Evolutionary conservation across 2,113 vertebrate genomes (phyloP), one percentile per base, ranked within the genome.

Genomic region (Phocoena sinus): DNA sequence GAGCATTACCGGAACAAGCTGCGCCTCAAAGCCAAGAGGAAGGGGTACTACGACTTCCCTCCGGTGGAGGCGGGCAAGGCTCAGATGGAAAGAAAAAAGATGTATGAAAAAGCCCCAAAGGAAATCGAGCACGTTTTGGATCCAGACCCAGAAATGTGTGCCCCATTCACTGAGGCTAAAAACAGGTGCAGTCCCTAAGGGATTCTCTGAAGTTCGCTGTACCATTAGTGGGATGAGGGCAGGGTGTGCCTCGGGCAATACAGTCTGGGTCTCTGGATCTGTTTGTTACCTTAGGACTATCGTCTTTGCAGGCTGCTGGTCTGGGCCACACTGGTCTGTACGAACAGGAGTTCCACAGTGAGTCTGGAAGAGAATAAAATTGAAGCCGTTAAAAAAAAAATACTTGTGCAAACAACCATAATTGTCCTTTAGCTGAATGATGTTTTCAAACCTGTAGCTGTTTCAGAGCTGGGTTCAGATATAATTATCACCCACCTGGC

Each of bases 1-100:
- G 99, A 99, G 93, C 99, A 99, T 98, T 99, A 99, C 98, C 99
- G 99, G 98, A 99, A 99, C 98, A 99, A 99, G 97, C 99, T 99
- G 95, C 99, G 99, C 80, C 99, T 99, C 96, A 99, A 99, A 98
- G 99, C 99, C 68, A 99, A 99, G 98, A 99, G 99, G 98, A 99
- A 99, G 90, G 99, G 99, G 0, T 99, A 99, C 98, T 99, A 99
- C 83, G 99, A 99, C 97, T 99, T 99, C 97, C 99, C 99, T 0
- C 98, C 99, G 2, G 97, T 98, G n/a, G 99, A 99, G 26, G 98
- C 97, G 6, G 99, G 70, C 98, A 99, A 99, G 97, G 98, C 97
- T 0, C 98, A 99, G 97, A 98, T 98, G 1, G 99, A 99, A 71
- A 98, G 98, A 60, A 99, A 99, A 53, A 98, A 98, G 95, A 97